Percentiles rank a stretch among this genome's conserved stretches.
phyloP scores from a whole-genome alignment of 2,113 vertebrate species.

The Ivindomyrus marchei region DNA sequence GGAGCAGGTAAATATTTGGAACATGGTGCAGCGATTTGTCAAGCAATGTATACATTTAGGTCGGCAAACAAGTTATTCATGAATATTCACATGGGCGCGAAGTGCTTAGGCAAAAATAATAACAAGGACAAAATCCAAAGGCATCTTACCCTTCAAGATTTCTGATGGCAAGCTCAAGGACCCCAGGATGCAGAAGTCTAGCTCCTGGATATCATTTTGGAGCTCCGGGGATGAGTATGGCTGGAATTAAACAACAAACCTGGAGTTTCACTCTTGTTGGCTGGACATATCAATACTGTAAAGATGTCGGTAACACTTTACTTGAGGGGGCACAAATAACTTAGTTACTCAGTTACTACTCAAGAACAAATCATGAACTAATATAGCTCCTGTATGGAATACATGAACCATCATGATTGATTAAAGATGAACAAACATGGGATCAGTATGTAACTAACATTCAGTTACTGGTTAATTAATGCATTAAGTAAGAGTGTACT shows the following conservation, averaged over 20 bases:
- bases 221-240: neutral
- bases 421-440: neutral
- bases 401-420: neutral
- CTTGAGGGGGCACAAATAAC: neutral
- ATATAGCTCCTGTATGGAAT: neutral
- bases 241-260: neutral
- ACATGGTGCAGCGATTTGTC: neutral
- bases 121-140: neutral
- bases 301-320: neutral
- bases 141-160: neutral
- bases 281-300: neutral
- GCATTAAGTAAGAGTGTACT: neutral
- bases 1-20: constrained; percentile 4
- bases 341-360: neutral
- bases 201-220: neutral
- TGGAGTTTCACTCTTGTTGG: neutral
- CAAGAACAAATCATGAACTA: neutral
- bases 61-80: neutral
- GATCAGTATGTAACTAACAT: neutral
- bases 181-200: neutral
- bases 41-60: neutral
- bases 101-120: neutral
- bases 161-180: neutral
- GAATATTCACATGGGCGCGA: neutral
- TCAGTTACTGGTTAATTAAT: neutral